Percentiles rank a stretch among this genome's conserved stretches.
Conservation (phyloP, 2,113 vertebrate species). For the Trematomus loennbergii region DNA sequence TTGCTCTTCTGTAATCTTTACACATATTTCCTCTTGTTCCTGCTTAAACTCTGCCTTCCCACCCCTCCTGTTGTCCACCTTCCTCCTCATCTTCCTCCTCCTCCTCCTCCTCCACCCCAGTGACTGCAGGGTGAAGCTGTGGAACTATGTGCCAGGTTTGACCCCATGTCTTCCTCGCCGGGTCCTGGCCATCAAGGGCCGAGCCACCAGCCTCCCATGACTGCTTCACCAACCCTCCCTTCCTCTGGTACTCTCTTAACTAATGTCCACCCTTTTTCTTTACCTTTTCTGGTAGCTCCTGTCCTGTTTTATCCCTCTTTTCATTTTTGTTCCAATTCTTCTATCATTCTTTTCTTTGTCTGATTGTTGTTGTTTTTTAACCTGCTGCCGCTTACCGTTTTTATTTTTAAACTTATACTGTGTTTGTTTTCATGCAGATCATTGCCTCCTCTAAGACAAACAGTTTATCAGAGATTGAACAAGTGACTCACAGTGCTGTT, state of each 20-base stretch:
- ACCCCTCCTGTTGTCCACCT: slow-evolving; percentile 53
- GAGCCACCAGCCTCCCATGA: slow-evolving; percentile 98
- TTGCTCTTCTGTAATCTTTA: slow-evolving; percentile 32
- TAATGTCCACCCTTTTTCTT: slow-evolving; percentile 64
- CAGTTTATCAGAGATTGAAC: background rate
- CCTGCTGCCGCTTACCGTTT: background rate
- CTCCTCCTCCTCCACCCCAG: slow-evolving; percentile 80
- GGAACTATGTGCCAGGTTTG: slow-evolving; percentile 98
- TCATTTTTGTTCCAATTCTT: background rate
- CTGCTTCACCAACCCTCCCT: slow-evolving; percentile 69
- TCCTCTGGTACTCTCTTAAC: slow-evolving; percentile 72
- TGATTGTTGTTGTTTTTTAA: background rate
- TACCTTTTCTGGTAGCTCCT: slow-evolving; percentile 9
- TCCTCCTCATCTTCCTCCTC: slow-evolving; percentile 10
- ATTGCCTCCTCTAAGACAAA: slow-evolving; percentile 6
- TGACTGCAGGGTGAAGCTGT: slow-evolving; percentile 99
- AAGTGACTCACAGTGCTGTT: slow-evolving; percentile 14
- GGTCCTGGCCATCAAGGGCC: slow-evolving; percentile 98
- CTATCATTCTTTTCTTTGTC: background rate
- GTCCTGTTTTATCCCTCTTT: background rate
- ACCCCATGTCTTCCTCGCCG: slow-evolving; percentile 98
- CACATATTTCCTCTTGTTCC: slow-evolving; percentile 13
- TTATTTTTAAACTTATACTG: background rate
- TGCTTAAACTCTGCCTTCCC: slow-evolving; percentile 64
- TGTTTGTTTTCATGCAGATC: slow-evolving; percentile 4